Conservation (phyloP, 2,797 vertebrate genomes). For the Phalloptychus januarius region DNA sequence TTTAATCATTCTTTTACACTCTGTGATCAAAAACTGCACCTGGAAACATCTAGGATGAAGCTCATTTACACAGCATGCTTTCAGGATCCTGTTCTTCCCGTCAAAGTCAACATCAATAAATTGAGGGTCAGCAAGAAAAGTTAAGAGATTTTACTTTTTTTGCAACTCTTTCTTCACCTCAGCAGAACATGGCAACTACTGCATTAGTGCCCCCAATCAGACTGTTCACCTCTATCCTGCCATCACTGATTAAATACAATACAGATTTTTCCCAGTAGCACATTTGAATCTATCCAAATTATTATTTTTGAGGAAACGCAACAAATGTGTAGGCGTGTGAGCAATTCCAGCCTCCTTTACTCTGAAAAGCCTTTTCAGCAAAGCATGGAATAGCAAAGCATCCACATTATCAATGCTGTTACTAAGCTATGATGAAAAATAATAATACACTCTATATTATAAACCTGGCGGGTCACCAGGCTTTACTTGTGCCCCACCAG, state of each 20-base stretch:
- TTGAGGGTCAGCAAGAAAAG: neutral
- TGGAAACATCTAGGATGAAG: neutral
- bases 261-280: neutral
- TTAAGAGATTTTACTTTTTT: neutral
- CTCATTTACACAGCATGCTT: neutral
- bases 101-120: neutral
- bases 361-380: neutral
- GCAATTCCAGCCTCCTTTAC: neutral
- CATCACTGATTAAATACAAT: neutral
- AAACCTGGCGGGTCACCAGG: too few species aligned
- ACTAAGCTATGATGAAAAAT: neutral
- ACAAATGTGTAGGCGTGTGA: neutral
- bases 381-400: neutral
- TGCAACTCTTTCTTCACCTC: too few species aligned
- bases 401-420: neutral
- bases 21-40: too few species aligned
- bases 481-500: too few species aligned
- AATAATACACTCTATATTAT: neutral
- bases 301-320: neutral
- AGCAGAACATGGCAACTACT: neutral
- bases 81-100: neutral
- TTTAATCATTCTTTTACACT: too few species aligned
- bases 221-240: neutral
- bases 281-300: neutral
- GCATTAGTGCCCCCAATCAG: neutral